Percentiles rank a stretch among this genome's conserved stretches.
Evolutionary conservation across 2,888 invertebrate genomes (phyloP).

Genomic region (Lepidonotus clava): DNA sequence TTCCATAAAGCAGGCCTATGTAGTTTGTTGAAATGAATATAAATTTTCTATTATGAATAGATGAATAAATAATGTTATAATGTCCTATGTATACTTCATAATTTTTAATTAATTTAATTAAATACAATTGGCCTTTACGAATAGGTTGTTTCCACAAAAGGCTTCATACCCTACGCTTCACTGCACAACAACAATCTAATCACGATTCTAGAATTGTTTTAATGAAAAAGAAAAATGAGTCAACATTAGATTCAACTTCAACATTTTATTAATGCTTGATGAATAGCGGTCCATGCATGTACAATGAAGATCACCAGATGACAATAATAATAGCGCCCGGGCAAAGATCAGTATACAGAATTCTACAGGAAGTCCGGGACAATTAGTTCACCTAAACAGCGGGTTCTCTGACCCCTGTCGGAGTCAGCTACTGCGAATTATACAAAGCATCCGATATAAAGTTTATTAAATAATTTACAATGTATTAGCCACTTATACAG

Average conservation of each 20-base stretch:
- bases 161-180: no score
- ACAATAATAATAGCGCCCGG: conserved; percentile 23
- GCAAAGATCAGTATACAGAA: neutral
- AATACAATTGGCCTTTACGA: no score
- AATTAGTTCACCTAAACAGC: neutral
- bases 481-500: no score
- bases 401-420: neutral
- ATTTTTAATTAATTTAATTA: no score
- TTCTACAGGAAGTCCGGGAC: neutral
- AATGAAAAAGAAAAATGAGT: neutral
- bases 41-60: no score
- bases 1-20: no score
- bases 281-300: conserved; percentile 15
- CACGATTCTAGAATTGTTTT: no score
- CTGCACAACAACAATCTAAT: no score
- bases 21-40: no score
- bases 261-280: conserved; percentile 41
- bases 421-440: neutral
- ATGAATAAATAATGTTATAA: no score
- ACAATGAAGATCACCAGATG: neutral
- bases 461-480: neutral
- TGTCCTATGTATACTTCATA: no score
- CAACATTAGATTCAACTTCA: neutral
- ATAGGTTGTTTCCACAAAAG: no score
- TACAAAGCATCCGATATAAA: neutral